Evolutionary conservation across 2,797 vertebrate genomes (phyloP).

Genomic region (Vireo griseus): DNA sequence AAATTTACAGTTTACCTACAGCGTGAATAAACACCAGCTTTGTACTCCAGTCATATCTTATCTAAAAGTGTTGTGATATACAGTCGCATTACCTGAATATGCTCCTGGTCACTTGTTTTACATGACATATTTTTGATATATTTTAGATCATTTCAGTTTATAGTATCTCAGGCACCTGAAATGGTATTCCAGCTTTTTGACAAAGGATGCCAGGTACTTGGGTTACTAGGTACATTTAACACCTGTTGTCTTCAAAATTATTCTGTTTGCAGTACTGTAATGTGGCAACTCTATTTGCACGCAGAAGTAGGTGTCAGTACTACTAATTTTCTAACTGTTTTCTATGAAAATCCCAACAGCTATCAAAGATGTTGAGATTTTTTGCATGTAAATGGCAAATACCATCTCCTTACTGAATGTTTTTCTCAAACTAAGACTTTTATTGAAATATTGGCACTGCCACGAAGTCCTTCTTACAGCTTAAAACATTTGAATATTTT

Average conservation of each 20-base stretch:
- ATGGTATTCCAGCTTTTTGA: not conserved
- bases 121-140: rapidly evolving
- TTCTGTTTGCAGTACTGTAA: not conserved
- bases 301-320: not conserved
- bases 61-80: not conserved
- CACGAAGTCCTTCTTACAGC: not conserved
- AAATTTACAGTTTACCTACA: not conserved
- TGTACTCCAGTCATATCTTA: not conserved
- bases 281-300: not conserved
- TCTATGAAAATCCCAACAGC: not conserved
- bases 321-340: not conserved
- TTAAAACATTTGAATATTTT: not conserved
- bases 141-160: not conserved
- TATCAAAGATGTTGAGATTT: not conserved
- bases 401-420: not conserved
- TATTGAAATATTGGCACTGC: not conserved
- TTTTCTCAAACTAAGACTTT: not conserved
- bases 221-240: not conserved
- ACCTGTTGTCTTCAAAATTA: not conserved
- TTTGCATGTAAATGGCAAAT: not conserved
- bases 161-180: not conserved
- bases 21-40: not conserved
- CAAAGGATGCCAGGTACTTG: not conserved
- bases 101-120: not conserved
- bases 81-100: not conserved